phyloP scores from a whole-genome alignment of 2,888 invertebrate species.

The Tanypteryx hageni region DNA sequence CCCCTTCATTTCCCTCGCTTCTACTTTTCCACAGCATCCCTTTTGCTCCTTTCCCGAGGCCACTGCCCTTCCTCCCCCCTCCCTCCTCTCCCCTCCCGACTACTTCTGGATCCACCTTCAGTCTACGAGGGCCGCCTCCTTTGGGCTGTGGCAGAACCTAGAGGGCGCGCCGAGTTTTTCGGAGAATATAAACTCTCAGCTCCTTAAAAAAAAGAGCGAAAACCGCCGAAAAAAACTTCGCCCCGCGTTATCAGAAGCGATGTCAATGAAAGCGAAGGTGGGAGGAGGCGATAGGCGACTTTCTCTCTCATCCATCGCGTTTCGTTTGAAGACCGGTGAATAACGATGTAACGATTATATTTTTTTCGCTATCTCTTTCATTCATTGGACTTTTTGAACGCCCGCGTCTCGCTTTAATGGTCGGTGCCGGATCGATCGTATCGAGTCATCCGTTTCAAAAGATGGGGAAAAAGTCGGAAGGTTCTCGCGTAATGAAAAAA shows the following conservation, averaged over 20 bases:
- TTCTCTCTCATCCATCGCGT: too few species aligned
- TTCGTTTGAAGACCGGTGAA: constrained; percentile 23
- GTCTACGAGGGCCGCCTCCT: constrained; percentile 11
- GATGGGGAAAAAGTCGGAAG: background rate
- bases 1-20: background rate
- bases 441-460: constrained; percentile 46
- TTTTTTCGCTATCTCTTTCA: background rate
- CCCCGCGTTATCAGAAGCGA: constrained; percentile 29
- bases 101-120: constrained; percentile 3
- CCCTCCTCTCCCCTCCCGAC: background rate
- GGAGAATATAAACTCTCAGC: constrained; percentile 22
- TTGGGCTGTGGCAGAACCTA: constrained; percentile 15
- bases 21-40: background rate
- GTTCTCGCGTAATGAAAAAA: background rate
- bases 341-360: constrained; percentile 39
- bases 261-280: constrained; percentile 23
- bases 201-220: constrained; percentile 30
- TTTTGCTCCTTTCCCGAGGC: background rate
- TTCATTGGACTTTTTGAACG: constrained; percentile 34
- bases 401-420: constrained; percentile 50
- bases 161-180: constrained; percentile 10
- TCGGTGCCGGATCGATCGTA: constrained; percentile 52
- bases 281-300: too few species aligned
- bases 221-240: background rate
- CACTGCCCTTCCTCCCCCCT: background rate